A percentile compares a stretch with the other conserved stretches of the same genome.
phyloP scores from a whole-genome alignment of 2,797 vertebrate species.

The Benthosema pterotum region DNA sequence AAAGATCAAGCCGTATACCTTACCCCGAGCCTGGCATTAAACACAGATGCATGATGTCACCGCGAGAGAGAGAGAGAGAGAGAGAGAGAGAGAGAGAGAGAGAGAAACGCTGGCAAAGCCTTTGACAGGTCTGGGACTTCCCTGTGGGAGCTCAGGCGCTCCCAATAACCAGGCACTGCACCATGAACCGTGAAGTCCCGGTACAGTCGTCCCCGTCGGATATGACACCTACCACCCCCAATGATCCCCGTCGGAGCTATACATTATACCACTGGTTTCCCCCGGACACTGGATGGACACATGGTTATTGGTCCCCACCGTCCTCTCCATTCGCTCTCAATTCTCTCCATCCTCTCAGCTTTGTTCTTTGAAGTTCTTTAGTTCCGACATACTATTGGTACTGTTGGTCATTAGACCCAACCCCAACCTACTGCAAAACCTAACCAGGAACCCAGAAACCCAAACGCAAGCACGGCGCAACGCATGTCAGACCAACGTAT shows the following conservation, averaged over 20 bases:
- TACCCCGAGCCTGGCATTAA: slow-evolving; percentile 71
- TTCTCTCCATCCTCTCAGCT: no score
- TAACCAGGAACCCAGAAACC: no score
- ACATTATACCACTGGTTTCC: slow-evolving; percentile 27
- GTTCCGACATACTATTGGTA: no score
- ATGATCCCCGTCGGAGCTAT: slow-evolving; percentile 52
- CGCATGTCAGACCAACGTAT: no score
- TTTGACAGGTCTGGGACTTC: slow-evolving; percentile 53
- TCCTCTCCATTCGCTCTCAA: no score
- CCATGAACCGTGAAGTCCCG: slow-evolving; percentile 55
- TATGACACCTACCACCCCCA: slow-evolving; percentile 45
- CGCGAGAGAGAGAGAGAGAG: slow-evolving; percentile 33
- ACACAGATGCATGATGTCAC: slow-evolving; percentile 76
- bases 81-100: slow-evolving; percentile 38
- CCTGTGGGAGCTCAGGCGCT: slow-evolving; percentile 47
- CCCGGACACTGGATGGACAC: no score
- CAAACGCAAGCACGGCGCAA: no score
- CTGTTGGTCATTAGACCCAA: no score
- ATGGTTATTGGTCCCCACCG: no score
- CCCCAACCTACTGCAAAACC: no score
- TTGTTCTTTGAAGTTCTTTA: no score
- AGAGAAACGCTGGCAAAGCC: slow-evolving; percentile 48
- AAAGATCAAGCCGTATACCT: slow-evolving; percentile 75
- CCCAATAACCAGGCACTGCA: slow-evolving; percentile 35
- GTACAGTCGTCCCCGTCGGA: slow-evolving; percentile 39